Base-by-base conservation (phyloP, 2,888 invertebrate genomes). In the Embidobia sp. region DNA sequence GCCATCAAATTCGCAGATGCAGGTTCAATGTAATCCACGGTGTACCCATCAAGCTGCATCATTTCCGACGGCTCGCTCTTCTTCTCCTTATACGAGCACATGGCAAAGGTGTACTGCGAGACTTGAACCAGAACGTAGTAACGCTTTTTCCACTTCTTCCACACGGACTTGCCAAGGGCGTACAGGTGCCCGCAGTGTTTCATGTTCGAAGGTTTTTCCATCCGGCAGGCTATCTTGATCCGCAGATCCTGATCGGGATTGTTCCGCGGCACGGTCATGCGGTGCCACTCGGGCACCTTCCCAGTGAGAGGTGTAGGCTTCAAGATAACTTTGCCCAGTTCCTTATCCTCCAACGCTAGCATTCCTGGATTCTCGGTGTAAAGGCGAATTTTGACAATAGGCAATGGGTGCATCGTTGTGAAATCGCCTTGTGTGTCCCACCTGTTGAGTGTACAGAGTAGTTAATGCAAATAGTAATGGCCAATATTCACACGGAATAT, bases 351-450 rank as follows among this genome's bases (percentile, higher is more conserved):
- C 64, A 99, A 92, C n/a, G 98, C 97, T 51, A 99, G 91, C 92
- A 99, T 97, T 59, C 97, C 97, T 15, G 98, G 97, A 89, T 98
- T 98, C 91, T 99, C 99, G 0, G 98, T 98, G 89, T 97, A 99
- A 26, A 99, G 91, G 90, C 99, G 99, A 2, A 99, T 96, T 92
- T 99, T 99, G 10, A 99, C 98, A 13, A 96, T 94, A 37, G 99
- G 99, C 77, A 99, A 92, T 0, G 99, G 97, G 89, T 99, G 98
- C 75, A 97, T 98, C 57, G 99, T 99, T 82, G 97, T 96, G 90
- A 99, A 99, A 91, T 99, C 99, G 59, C 98, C 99, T 92, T 99
- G 99, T 0, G 99, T 99, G 88, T 99, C 99, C 99, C 99, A 99
- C 94, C 97, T 97, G 78, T 18, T 82, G 2, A n/a, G n/a, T n/a